phyloP scores from a whole-genome alignment of 2,113 vertebrate species.

The Austrofundulus limnaeus region DNA sequence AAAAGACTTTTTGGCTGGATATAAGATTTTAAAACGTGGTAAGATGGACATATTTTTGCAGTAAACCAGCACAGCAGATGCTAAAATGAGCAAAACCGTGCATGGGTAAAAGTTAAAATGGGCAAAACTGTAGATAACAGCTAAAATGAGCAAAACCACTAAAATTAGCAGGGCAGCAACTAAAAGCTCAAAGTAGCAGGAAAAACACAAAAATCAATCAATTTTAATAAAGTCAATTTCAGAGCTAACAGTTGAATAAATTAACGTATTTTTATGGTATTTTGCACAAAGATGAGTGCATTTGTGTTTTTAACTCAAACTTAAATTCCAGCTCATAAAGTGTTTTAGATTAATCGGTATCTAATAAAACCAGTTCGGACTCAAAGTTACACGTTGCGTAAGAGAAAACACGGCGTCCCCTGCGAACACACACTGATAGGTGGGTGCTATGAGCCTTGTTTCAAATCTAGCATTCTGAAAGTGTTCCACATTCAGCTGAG shows the following conservation, averaged over 20 bases:
- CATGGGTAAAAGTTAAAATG: no score
- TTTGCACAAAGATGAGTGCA: neutral
- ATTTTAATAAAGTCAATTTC: no score
- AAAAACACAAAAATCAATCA: no score
- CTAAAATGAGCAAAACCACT: no score
- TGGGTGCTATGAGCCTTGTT: conserved; percentile 52
- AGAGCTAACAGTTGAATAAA: neutral
- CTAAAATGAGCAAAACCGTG: no score
- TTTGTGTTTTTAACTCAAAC: conserved; percentile 38
- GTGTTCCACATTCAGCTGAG: conserved; percentile 69
- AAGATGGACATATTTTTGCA: no score
- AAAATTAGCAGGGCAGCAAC: no score
- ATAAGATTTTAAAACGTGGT: no score
- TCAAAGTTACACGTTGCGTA: conserved; percentile 54
- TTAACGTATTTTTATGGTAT: neutral
- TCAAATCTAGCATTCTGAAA: conserved; percentile 44
- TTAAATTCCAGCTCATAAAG: conserved; percentile 17
- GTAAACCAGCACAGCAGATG: no score
- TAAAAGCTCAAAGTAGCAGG: no score
- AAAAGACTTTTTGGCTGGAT: no score
- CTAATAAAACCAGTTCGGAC: conserved; percentile 25
- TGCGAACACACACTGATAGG: conserved; percentile 42
- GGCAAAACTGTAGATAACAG: no score
- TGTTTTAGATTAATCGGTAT: conserved; percentile 38
- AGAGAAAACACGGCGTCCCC: conserved; percentile 55